A percentile compares a stretch with the other conserved stretches of the same genome.
These are phyloP conservation scores for Polyergus mexicanus DNA, from an alignment of 1,140 invertebrate genomes.

Conservation along the genomic window DNA sequence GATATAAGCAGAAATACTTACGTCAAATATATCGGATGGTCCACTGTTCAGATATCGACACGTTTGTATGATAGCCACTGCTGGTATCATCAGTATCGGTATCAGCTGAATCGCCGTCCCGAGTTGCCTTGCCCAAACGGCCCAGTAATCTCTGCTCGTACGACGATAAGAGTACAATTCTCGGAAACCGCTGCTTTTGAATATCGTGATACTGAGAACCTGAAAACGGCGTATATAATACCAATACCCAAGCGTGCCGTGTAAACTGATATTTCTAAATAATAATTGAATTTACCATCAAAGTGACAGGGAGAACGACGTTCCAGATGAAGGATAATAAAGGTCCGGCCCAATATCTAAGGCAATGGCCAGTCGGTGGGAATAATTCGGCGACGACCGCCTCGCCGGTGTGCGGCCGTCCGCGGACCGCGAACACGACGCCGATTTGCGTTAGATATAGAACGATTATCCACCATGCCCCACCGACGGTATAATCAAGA, in stretches of 20 bases:
- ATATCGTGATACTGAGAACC: slow-evolving; percentile 92
- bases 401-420: slow-evolving; percentile 94
- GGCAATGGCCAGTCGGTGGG: slow-evolving; percentile 86
- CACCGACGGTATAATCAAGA: slow-evolving; percentile 93
- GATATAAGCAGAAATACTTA: slow-evolving; percentile 85
- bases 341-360: slow-evolving; percentile 89
- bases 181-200: slow-evolving; percentile 91
- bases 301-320: slow-evolving; percentile 92
- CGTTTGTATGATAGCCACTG: slow-evolving; percentile 93
- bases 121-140: slow-evolving; percentile 91
- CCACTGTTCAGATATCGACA: slow-evolving; percentile 93
- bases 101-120: slow-evolving; percentile 92
- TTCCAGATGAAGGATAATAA: slow-evolving; percentile 96
- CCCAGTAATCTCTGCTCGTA: slow-evolving; percentile 89
- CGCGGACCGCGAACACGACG: slow-evolving; percentile 93
- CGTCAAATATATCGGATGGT: slow-evolving; percentile 95
- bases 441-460: slow-evolving; percentile 92
- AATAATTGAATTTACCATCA: slow-evolving; percentile 88
- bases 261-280: neutral
- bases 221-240: slow-evolving; percentile 80
- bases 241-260: neutral
- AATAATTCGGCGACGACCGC: slow-evolving; percentile 91
- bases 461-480: slow-evolving; percentile 94
- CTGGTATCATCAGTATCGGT: slow-evolving; percentile 91
- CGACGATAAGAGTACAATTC: slow-evolving; percentile 91